Evolutionary conservation across 2,888 invertebrate genomes (phyloP), one percentile per base, ranked within the genome.

Genomic region (Galerucella nymphaeae): DNA sequence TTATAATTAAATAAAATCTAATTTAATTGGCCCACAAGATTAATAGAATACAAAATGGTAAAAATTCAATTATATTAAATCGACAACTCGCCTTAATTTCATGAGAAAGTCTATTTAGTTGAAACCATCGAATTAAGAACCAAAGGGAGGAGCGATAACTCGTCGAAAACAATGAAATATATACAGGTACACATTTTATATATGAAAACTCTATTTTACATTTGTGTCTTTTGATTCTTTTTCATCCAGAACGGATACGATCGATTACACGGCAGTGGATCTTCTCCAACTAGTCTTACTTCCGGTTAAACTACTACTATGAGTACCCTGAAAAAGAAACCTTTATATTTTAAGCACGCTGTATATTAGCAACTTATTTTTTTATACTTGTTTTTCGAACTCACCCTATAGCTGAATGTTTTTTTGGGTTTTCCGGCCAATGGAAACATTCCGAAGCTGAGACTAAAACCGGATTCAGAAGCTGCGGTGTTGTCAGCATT

Each of bases 381-480:
- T 3, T 3, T 38, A 48, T 14, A 48, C 8, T 10, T 8, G 42
- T 53, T 53, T 53, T 16, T 10, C 10, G 10, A 53, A 72, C 80
- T 78, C 78, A 86, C 87, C 74, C 86, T 83, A 72, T 87, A 85
- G 66, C 85, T 84, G 63, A 86, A 77, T 9, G 83, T 79, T 50
- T 84, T 79, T 10, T 85, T 83, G 62, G 85, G 86, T 59, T 86
- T 84, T 50, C 84, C 85, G 6, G 83, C 81, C 69, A 84, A 81
- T 14, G 87, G 87, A 73, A 88, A 83, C 74, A 88, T 86, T 0
- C 86, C 87, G 70, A 88, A 79, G 73, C 88, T 88, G 9, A 88
- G 83, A 75, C 88, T 89, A 4, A 85, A 83, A 8, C 86, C 88
- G 30, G 89, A 88, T 63, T 89, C 89, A 63, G 85, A 87, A 14